phyloP scores from a whole-genome alignment of 2,888 invertebrate species.

The Calliopum simillimum region DNA sequence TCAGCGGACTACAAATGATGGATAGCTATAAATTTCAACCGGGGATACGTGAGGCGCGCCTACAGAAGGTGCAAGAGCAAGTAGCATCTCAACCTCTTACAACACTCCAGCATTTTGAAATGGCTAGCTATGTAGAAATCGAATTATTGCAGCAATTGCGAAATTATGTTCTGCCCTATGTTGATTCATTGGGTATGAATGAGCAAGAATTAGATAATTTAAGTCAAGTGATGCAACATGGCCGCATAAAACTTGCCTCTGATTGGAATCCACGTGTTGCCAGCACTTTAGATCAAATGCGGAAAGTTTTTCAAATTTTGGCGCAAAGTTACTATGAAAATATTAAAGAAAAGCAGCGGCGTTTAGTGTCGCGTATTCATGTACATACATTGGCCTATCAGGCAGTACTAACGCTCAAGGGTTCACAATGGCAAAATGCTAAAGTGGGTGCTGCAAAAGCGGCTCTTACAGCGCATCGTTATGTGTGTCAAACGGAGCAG shows the following conservation, averaged over 20 bases:
- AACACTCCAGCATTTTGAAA: conserved; percentile 84
- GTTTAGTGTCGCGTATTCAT: conserved; percentile 80
- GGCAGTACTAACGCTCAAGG: conserved; percentile 79
- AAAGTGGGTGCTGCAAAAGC: conserved; percentile 86
- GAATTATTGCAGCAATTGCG: conserved; percentile 75
- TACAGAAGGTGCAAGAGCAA: conserved; percentile 76
- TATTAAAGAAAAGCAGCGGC: conserved; percentile 59
- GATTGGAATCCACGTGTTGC: conserved; percentile 86
- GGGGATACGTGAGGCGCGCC: conserved; percentile 75
- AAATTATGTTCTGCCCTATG: conserved; percentile 76
- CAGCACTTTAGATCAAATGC: conserved; percentile 83
- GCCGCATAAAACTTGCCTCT: conserved; percentile 78
- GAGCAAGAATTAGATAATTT: conserved; percentile 88
- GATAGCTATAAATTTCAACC: conserved; percentile 73
- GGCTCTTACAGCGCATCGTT: conserved; percentile 83
- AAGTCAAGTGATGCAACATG: conserved; percentile 76
- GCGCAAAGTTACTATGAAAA: conserved; percentile 56
- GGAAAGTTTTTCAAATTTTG: conserved; percentile 71
- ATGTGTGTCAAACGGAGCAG: conserved; percentile 79
- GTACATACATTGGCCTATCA: conserved; percentile 91
- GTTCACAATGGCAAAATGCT: conserved; percentile 81
- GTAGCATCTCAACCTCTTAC: conserved; percentile 72
- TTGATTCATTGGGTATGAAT: conserved; percentile 89
- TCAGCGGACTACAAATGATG: conserved; percentile 91
- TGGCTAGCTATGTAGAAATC: conserved; percentile 86